A percentile compares a stretch with the other conserved stretches of the same genome.
Evolutionary conservation across 2,888 invertebrate genomes (phyloP).

Genomic region (Cataglyphis livida): DNA sequence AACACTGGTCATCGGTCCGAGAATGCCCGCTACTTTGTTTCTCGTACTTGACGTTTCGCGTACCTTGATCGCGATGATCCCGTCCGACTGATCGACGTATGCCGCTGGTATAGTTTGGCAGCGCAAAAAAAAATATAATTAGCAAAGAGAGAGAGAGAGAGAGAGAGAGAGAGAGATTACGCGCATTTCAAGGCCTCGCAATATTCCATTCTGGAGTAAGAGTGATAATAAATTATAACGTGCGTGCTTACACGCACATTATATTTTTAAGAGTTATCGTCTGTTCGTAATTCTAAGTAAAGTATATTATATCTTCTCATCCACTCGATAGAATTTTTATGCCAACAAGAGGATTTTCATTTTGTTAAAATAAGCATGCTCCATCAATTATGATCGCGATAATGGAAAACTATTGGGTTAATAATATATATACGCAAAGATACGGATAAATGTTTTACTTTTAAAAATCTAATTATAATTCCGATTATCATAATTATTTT

Average conservation of each 20-base stretch:
- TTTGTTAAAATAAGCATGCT: background rate
- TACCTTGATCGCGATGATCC: conserved; percentile 35
- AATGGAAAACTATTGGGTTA: conserved; percentile 17
- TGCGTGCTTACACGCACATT: too few species aligned
- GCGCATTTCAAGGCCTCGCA: background rate
- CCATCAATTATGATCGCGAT: background rate
- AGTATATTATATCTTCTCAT: conserved; percentile 27
- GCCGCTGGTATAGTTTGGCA: background rate
- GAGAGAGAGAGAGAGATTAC: background rate
- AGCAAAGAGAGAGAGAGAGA: background rate
- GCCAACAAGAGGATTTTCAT: conserved; percentile 26
- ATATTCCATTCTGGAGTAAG: background rate
- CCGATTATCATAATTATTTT: background rate
- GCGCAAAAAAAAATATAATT: background rate
- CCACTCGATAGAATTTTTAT: conserved; percentile 2
- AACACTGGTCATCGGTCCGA: conserved; percentile 76
- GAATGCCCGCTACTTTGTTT: conserved; percentile 72
- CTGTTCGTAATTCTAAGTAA: background rate
- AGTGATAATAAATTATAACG: conserved; percentile 31
- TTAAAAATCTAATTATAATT: background rate
- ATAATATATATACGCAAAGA: background rate
- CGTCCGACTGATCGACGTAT: conserved; percentile 32
- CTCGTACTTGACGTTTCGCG: too few species aligned
- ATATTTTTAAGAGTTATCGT: background rate
- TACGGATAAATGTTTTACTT: background rate